These are phyloP conservation scores for Cheirogaleus medius DNA, from an alignment of 2,113 vertebrate genomes.

Conservation along the genomic window DNA sequence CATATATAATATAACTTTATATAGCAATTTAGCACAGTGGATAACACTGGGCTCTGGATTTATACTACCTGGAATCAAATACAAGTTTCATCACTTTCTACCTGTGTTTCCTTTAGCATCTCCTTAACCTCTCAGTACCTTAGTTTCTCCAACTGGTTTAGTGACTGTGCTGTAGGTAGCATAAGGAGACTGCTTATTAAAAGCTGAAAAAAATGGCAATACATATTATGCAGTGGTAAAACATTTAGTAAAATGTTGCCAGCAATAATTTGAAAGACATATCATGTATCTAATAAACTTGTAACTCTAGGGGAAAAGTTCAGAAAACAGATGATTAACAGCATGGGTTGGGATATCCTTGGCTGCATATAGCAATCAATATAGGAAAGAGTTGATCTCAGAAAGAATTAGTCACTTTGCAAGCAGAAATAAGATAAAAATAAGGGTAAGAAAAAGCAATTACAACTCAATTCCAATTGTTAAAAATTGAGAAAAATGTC, in stretches of 20 bases:
- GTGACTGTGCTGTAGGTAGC: not conserved
- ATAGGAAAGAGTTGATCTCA: not conserved
- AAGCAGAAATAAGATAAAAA: constrained; percentile 10
- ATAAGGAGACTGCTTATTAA: not conserved
- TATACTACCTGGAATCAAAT: not conserved
- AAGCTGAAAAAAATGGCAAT: not conserved
- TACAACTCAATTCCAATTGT: not conserved
- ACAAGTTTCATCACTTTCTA: not conserved
- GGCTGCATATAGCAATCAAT: not conserved
- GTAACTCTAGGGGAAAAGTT: not conserved
- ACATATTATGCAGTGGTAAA: not conserved
- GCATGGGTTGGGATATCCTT: not conserved
- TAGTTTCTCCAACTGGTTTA: not conserved
- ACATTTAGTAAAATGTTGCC: not conserved
- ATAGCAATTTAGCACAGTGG: not conserved
- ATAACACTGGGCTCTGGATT: not conserved
- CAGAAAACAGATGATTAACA: not conserved
- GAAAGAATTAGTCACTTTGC: not conserved
- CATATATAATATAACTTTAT: not conserved
- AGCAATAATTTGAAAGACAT: not conserved
- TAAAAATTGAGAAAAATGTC: not conserved
- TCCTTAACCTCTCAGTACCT: not conserved
- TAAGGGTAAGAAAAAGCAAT: not conserved
- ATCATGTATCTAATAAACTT: not conserved
- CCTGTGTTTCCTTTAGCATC: not conserved